These are phyloP conservation scores for Myzus persicae DNA, from an alignment of 1,140 invertebrate species.

Conservation along the genomic window DNA sequence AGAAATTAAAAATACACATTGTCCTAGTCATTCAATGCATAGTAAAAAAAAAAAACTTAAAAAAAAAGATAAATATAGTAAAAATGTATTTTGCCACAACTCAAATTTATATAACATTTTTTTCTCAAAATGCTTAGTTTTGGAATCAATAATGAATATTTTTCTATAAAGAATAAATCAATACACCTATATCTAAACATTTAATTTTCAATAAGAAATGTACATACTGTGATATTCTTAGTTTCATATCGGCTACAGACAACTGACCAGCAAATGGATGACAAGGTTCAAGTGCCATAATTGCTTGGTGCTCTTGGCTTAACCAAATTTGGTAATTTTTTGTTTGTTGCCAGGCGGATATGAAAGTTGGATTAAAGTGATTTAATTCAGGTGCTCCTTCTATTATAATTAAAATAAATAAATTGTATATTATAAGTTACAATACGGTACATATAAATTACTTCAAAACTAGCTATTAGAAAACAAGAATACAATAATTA, in stretches of 20 bases:
- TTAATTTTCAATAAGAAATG: slow-evolving; percentile 64
- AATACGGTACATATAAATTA: not conserved
- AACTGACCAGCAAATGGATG: slow-evolving; percentile 93
- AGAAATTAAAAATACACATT: no score
- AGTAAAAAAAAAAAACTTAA: not conserved
- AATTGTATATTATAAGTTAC: not conserved
- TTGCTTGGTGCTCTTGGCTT: slow-evolving; percentile 70
- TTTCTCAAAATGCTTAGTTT: no score
- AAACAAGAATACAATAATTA: not conserved
- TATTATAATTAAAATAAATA: slow-evolving; percentile 64
- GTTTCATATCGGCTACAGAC: slow-evolving; percentile 92
- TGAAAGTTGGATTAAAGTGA: slow-evolving; percentile 87
- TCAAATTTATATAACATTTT: no score
- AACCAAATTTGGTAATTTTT: slow-evolving; percentile 90
- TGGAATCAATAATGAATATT: not conserved
- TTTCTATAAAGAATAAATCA: not conserved
- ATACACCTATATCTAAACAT: not conserved
- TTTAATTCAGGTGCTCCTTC: slow-evolving; percentile 81
- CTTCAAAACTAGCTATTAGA: not conserved
- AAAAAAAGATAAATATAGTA: no score
- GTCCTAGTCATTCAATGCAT: not conserved
- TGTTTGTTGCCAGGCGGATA: slow-evolving; percentile 85
- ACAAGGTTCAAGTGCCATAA: slow-evolving; percentile 74
- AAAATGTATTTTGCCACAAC: no score
- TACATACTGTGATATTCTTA: slow-evolving; percentile 84